These are phyloP conservation scores for Dynastes maya DNA, from an alignment of 2,888 invertebrate genomes.

Conservation along the genomic window DNA sequence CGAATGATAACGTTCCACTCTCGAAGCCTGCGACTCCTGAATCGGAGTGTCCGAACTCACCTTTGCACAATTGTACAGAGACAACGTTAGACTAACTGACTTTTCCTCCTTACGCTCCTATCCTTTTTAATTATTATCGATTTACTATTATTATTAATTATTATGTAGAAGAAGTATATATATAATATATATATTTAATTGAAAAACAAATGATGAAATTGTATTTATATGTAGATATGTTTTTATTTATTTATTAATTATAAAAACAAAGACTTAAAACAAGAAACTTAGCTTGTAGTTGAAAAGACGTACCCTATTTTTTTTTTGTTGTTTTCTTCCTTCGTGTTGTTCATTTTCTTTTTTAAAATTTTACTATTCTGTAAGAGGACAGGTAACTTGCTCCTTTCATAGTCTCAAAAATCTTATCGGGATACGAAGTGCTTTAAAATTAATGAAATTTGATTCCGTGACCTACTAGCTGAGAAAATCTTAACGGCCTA, in stretches of 20 bases:
- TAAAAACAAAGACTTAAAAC: constrained; percentile 54
- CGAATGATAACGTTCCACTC: constrained; percentile 64
- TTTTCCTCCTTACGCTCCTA: constrained; percentile 1
- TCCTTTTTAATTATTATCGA: constrained; percentile 12
- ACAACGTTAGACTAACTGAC: constrained; percentile 32
- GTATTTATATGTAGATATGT: constrained; percentile 55
- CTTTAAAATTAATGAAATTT: no score
- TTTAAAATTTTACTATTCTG: background rate
- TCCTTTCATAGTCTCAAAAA: no score
- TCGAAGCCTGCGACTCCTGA: constrained; percentile 63
- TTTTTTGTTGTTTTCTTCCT: constrained; percentile 10
- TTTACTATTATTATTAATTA: constrained; percentile 5
- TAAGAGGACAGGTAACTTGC: background rate
- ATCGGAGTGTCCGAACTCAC: constrained; percentile 53
- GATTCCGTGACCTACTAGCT: no score
- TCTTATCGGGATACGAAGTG: no score
- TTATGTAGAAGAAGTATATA: constrained; percentile 3
- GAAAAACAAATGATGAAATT: constrained; percentile 28
- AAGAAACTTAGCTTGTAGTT: constrained; percentile 49
- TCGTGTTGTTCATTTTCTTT: background rate
- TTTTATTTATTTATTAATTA: constrained; percentile 54
- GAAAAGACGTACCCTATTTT: constrained; percentile 33
- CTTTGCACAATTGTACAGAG: constrained; percentile 56
- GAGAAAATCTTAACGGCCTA: no score
- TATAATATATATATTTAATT: constrained; percentile 3